Base-by-base conservation (phyloP, 2,797 vertebrate genomes). In the Carapus acus region DNA sequence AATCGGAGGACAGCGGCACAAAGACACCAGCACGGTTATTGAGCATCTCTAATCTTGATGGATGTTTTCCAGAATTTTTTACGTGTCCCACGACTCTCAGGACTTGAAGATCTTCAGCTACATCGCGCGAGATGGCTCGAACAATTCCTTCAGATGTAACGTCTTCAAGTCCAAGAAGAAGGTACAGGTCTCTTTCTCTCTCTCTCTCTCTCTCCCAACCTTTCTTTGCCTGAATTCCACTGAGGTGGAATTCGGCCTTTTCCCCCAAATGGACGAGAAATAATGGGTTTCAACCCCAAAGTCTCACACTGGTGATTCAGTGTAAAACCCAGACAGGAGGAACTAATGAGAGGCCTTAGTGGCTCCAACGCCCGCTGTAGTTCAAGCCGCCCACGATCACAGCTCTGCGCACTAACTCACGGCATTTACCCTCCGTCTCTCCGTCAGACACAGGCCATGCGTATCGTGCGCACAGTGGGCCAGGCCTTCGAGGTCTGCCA, bases 161-260 rank as follows among this genome's bases (percentile, higher is more conserved):
- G 90, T 93, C 69, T 95, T 95, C 86, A 91, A 90, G 69, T 92
- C 91, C 1, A 93, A 95, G 78, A 92, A 93, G 77, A 94, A 94
- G 89, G 89, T 92, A 62, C 31, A 27, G 8, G 24, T 27, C 31
- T 2, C 15, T 27, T 27, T 9, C 24, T 27, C 24, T n/a, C 24
- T 27, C 24, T 27, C 24, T 27, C 24, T 27, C 4, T 27, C 9
- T 9, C 24, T 9, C 9, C 5, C 9, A 27, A 27, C 24, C 4
- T 9, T 2, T 34, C 65, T 19, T 2, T 24, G 41, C 45, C 54
- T 33, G 24, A 57, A 43, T 15, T 3, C 33, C 31, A 46, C 36
- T 56, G 45, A 58, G 24, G 13, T 40, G 20, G 39, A 46, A 22
- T 12, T n/a, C n/a, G 41, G n/a, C 39, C 40, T 1, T 18, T 19